Evolutionary conservation across 2,888 invertebrate genomes (phyloP), one percentile per base, ranked within the genome.

Genomic region (Catocala nupta): DNA sequence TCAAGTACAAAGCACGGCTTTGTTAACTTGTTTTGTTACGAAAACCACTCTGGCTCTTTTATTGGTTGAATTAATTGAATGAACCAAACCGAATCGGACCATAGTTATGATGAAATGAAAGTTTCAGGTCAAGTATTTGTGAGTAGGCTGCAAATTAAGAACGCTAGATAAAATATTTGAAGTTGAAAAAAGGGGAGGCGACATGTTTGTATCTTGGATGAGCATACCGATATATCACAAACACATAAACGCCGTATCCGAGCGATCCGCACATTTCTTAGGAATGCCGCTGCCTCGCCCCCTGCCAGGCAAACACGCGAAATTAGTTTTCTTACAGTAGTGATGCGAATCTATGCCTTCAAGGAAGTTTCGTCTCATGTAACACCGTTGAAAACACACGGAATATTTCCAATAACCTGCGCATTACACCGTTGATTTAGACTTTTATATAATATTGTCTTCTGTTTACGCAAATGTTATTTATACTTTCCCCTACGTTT

Each of bases 311-410:
- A 81, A 83, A 85, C 80, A 82, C 76, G 80, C 78, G 81, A 86
- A 88, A 90, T 89, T 87, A 87, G 84, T 87, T 88, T 88, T 81
- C 83, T 81, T 81, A 80, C 78, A 76, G 66, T 80, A 78, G 71
- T 77, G 59, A 63, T 66, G 63, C 60, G 73, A 77, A 80, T 80
- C 82, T 82, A 81, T 73, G 75, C 79, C 73, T 78, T 73, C 63
- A 63, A 71, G 71, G 69, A 73, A 72, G 68, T 76, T 74, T 76
- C 65, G 72, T 70, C 74, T 78, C 71, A 78, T 81, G 73, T 75
- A 81, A 77, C 71, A 77, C 78, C 72, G 77, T 78, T 70, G 70
- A 75, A 76, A 79, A 64, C 55, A 63, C 61, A 72, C 69, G 59
- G 67, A 74, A 80, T 78, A 77, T 83, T 81, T 78, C 72, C 79